phyloP scores from a whole-genome alignment of 2,113 vertebrate species.

The Anseranas semipalmata region DNA sequence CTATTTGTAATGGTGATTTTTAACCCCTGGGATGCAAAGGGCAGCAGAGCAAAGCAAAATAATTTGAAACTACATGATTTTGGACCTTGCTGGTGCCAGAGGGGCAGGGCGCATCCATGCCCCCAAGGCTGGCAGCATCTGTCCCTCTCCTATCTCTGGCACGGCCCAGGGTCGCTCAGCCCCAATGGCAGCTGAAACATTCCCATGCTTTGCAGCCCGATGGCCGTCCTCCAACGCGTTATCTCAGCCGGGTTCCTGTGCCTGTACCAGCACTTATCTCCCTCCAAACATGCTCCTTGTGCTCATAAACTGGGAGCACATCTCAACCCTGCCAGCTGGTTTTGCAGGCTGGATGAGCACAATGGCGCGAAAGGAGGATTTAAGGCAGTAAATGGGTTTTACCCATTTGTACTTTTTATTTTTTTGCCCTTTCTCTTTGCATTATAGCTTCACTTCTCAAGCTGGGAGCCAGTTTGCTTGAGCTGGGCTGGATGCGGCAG shows the following conservation, averaged over 20 bases:
- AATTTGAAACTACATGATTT: background rate
- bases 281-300: background rate
- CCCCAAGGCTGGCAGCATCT: background rate
- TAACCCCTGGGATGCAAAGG: background rate
- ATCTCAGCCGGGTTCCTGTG: background rate
- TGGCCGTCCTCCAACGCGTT: background rate
- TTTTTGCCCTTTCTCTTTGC: background rate
- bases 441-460: background rate
- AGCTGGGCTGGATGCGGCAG: background rate
- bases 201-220: background rate
- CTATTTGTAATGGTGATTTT: background rate
- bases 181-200: background rate
- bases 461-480: background rate
- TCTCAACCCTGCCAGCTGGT: background rate
- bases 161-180: background rate
- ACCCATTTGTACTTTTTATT: fast-evolving
- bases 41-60: background rate
- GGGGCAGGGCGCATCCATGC: background rate
- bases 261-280: slow-evolving; percentile 1
- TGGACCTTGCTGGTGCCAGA: background rate
- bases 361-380: background rate
- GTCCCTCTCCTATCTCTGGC: background rate
- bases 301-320: background rate
- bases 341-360: background rate
- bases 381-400: background rate